Base-by-base conservation (phyloP, 2,888 invertebrate genomes). In the Drosophila meridionalis region DNA sequence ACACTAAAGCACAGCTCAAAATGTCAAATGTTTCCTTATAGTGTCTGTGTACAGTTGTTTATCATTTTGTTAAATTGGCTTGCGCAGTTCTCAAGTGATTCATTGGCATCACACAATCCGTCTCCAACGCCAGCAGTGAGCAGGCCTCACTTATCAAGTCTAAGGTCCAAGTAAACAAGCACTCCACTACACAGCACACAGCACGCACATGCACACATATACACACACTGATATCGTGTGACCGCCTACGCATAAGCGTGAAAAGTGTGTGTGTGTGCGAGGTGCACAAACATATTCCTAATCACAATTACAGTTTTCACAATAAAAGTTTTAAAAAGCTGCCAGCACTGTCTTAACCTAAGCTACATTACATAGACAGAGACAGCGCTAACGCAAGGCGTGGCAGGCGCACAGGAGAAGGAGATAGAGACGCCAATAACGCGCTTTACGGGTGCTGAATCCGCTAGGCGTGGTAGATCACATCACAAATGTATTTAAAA, bases 131-230 rank as follows among this genome's bases (percentile, higher is more conserved):
- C 36, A 56, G 47, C 42, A 50, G 48, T 42, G 42, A 56, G 32
- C 43, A 47, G 48, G 50, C 58, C 61, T n/a, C 62, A 80, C 68
- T 80, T 80, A 80, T 80, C 80, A 69, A 48, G 80, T 80, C 80
- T 72, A 80, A 74, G 74, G 80, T 80, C 55, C 80, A 77, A 80
- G 69, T 74, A 80, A 80, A 80, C 77, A 80, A 74, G 53, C 56
- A 63, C 56, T 66, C 45, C 64, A 56, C 32, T 40, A 60, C 40
- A 58, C n/a, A n/a, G n/a, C n/a, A n/a, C n/a, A 59, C 30, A 12
- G 9, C 52, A 36, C 40, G 28, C 5, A 59, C 42, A 40, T 20
- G 20, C 50, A 50, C 42, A 48, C 47, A 34, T 12, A 38, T 14
- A 56, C 48, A 38, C 40, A 47, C 11, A 56, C 59, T 20, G 26